These are phyloP conservation scores for Neomorphus geoffroyi DNA, from an alignment of 2,797 vertebrate genomes.

Conservation along the genomic window DNA sequence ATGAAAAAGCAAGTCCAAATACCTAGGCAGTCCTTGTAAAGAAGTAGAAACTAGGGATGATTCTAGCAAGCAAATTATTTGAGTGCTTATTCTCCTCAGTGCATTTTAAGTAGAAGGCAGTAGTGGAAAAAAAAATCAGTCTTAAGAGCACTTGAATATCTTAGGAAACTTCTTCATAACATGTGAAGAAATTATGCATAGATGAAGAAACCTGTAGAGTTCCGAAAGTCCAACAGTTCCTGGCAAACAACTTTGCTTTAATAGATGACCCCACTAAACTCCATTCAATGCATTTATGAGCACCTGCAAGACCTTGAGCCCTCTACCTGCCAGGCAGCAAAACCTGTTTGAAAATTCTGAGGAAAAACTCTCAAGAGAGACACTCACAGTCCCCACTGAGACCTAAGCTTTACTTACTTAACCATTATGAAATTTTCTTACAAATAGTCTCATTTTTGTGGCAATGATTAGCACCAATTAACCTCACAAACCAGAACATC, in stretches of 20 bases:
- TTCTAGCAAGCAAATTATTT: not conserved
- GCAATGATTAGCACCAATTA: not conserved
- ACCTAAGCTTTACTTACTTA: not conserved
- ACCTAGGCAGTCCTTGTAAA: not conserved
- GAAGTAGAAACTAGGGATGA: not conserved
- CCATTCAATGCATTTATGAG: not conserved
- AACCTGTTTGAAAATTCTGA: not conserved
- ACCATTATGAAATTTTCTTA: not conserved
- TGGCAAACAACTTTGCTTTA: not conserved
- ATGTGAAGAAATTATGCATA: not conserved
- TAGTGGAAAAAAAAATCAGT: not conserved
- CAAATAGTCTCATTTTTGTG: not conserved
- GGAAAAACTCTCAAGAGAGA: not conserved
- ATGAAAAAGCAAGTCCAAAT: not conserved
- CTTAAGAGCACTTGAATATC: not conserved
- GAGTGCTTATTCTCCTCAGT: not conserved
- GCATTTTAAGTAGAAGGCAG: not conserved
- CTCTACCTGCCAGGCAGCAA: not conserved
- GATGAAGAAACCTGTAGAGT: not conserved
- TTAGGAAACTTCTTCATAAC: not conserved
- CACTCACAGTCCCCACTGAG: not conserved
- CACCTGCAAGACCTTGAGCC: not conserved
- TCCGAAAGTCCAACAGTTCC: not conserved
- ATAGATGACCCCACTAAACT: not conserved
- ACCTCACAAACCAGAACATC: not conserved